phyloP scores from a whole-genome alignment of 2,888 invertebrate species.

The Sipha maydis region DNA sequence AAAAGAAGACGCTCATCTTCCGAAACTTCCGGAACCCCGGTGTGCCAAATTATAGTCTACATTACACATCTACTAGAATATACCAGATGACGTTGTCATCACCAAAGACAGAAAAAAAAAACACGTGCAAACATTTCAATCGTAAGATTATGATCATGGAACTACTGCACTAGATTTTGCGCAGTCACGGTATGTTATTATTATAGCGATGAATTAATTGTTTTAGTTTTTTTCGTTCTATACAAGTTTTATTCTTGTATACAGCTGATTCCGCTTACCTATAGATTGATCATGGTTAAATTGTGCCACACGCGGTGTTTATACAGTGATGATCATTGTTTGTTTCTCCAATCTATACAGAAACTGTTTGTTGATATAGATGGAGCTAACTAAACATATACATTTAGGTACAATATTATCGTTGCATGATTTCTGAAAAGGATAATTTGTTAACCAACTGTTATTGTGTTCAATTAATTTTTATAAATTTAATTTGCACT shows the following conservation, averaged over 20 bases:
- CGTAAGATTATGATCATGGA: not conserved
- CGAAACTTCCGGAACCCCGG: not conserved
- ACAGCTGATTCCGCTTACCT: not conserved
- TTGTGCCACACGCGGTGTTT: not conserved
- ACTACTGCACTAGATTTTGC: not conserved
- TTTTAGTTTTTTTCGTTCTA: not conserved
- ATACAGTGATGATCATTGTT: no score
- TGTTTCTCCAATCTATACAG: no score
- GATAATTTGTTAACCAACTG: no score
- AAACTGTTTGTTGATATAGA: no score
- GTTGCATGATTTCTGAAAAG: no score
- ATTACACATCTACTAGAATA: not conserved
- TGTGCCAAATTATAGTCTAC: not conserved
- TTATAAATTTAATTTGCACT: no score
- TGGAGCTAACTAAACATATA: no score
- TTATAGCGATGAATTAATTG: not conserved
- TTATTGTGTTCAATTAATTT: no score
- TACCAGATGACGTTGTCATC: conserved; percentile 30
- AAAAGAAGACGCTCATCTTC: not conserved
- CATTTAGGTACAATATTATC: no score
- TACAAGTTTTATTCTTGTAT: not conserved
- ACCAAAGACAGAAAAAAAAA: not conserved
- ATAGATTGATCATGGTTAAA: not conserved
- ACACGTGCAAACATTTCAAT: conserved; percentile 21
- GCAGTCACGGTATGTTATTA: not conserved